phyloP scores from a whole-genome alignment of 2,888 invertebrate genomes.

The Galerucella calmariensis region DNA sequence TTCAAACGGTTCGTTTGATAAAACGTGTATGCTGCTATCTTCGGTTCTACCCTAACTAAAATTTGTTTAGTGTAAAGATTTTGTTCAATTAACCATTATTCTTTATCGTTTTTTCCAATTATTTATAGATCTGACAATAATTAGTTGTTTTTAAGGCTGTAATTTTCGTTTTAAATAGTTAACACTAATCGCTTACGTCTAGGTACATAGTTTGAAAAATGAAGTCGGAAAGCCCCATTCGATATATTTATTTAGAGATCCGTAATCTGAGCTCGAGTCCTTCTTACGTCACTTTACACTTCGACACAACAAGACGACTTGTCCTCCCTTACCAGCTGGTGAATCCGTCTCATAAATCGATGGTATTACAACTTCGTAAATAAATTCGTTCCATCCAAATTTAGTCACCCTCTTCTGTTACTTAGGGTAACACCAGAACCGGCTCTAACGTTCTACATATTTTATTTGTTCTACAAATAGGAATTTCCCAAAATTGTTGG shows the following conservation, averaged over 20 bases:
- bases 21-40: no score
- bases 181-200: not conserved
- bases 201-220: not conserved
- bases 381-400: constrained; percentile 25
- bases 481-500: not conserved
- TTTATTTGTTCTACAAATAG: not conserved
- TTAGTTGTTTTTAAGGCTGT: no score
- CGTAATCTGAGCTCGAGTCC: constrained; percentile 4
- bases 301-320: constrained; percentile 18
- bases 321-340: constrained; percentile 27
- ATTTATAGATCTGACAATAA: no score
- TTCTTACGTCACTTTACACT: constrained; percentile 10
- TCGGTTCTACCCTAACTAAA: no score
- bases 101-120: no score
- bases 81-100: no score
- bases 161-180: not conserved
- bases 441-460: not conserved
- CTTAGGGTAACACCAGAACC: not conserved
- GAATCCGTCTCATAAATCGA: constrained; percentile 25
- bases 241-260: constrained; percentile 9
- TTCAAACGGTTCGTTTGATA: no score
- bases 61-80: no score
- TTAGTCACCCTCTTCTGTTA: constrained; percentile 15
- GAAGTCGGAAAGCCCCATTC: not conserved
- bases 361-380: constrained; percentile 30